phyloP scores from a whole-genome alignment of 1,140 invertebrate genomes.

The Camponotus floridanus region DNA sequence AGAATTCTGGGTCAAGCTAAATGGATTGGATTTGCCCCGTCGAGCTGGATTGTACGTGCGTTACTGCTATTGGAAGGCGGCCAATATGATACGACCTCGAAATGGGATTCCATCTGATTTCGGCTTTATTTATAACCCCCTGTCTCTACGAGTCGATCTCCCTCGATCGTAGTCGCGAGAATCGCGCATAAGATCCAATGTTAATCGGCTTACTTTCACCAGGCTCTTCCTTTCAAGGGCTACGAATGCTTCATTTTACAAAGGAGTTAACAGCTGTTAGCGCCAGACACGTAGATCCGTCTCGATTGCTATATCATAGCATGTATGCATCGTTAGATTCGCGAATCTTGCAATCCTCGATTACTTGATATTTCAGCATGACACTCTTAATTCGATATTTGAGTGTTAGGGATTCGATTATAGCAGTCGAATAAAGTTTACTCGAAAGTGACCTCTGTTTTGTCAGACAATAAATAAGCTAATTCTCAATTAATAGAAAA shows the following conservation, averaged over 20 bases:
- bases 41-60: conserved; percentile 59
- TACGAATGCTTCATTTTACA: neutral
- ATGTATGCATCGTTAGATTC: conserved; percentile 21
- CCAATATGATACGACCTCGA: conserved; percentile 71
- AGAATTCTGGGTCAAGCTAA: conserved; percentile 75
- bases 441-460: neutral
- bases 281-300: neutral
- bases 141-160: conserved; percentile 32
- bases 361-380: neutral
- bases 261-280: conserved; percentile 13
- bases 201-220: conserved; percentile 65
- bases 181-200: conserved; percentile 5
- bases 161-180: conserved; percentile 15
- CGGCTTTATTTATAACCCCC: conserved; percentile 68
- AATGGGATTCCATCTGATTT: conserved; percentile 75
- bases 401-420: conserved; percentile 33
- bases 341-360: neutral
- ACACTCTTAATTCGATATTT: neutral
- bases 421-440: neutral
- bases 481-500: neutral
- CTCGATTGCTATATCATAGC: conserved; percentile 23
- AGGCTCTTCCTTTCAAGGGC: conserved; percentile 53
- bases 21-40: conserved; percentile 75
- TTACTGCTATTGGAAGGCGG: conserved; percentile 72
- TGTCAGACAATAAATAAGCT: neutral